Base-by-base conservation (phyloP, 64 coral and sea anemone genomes). In the Stichodactyla mertensii region DNA sequence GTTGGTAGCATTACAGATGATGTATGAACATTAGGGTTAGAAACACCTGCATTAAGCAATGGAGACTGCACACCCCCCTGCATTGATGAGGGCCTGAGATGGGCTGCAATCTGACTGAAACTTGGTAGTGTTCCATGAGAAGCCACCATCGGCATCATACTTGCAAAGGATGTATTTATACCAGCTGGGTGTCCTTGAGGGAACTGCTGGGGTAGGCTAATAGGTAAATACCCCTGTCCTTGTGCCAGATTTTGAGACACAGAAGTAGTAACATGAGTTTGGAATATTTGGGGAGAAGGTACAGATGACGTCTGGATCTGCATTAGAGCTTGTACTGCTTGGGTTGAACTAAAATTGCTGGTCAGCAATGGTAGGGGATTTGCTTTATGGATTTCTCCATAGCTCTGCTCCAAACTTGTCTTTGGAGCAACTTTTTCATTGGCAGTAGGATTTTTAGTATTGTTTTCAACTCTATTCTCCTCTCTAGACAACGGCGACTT, bases 401-500 rank as follows among this genome's bases (percentile, higher is more conserved):
- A 74, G 69, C 69, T 74, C 10, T 74, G 22, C 24, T 10, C 69
- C 23, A 74, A 10, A 12, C 8, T 19, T 31, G n/a, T 31, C 69
- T 74, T 74, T n/a, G 69, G 6, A 23, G 5, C 69, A 27, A 26
- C 24, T 10, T 74, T 11, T 58, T 58, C 4, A 74, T 10, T 74
- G 9, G 69, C 4, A 23, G 27, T 23, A 74, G 24, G 69, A 31
- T 36, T 74, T 14, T 27, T 15, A 61, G 45, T 18, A 61, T 24
- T 85, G 7, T 85, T 85, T 28, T 85, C 83, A 5, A 9, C 54
- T 55, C 61, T 85, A 5, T 61, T 64, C 13, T 36, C 27, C 19
- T 85, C 83, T 9, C 67, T 59, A 4, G 80, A 79, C 27, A 90
- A 77, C 12, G 85, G 79, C 23, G 90, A 80, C 80, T 92, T 87